Base-by-base conservation (phyloP, 2,888 invertebrate species). In the Rotaria magnacalcarata region DNA sequence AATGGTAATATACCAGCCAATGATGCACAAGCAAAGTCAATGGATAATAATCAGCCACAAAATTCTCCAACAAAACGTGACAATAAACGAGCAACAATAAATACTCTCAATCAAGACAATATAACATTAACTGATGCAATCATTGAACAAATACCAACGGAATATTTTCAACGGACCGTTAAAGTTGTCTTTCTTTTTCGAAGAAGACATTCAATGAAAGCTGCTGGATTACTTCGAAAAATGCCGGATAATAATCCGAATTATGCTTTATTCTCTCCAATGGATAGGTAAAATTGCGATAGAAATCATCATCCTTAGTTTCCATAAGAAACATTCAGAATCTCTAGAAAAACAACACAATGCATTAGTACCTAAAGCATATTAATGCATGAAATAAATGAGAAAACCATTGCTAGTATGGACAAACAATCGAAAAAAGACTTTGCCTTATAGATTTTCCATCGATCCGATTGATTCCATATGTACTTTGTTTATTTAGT, bases 201-300 rank as follows among this genome's bases (percentile, higher is more conserved):
- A 21, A 58, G 85, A 84, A 54, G 85, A 50, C 85, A 86, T 41
- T 84, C 56, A 47, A 85, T 85, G 47, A 85, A 75, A 80, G 85
- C 86, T 34, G 86, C 85, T 47, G 86, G 86, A 34, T 60, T 85
- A 58, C 10, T 86, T 2, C 47, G 43, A 47, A 34, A 60, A 24
- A 85, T 84, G 52, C 84, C 54, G 10, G 86, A 84, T 54, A 84
- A 58, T 52, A 85, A 84, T 88, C 92, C 92, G 34, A 92, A 93
- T 80, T 93, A 91, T 88, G 94, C 94, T n/a, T 91, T 94, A 54
- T 94, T 97, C 90, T 92, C 93, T 58, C 96, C 97, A 0, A 93
- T 94, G 85, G 96, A 96, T 90, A 92, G 93, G 88, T 93, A 67
- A 67, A 34, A 16, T 67, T 56, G 8, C 50, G 8, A 50, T 50